Conservation (phyloP, 2,113 vertebrate genomes). For the Sorex araneus region DNA sequence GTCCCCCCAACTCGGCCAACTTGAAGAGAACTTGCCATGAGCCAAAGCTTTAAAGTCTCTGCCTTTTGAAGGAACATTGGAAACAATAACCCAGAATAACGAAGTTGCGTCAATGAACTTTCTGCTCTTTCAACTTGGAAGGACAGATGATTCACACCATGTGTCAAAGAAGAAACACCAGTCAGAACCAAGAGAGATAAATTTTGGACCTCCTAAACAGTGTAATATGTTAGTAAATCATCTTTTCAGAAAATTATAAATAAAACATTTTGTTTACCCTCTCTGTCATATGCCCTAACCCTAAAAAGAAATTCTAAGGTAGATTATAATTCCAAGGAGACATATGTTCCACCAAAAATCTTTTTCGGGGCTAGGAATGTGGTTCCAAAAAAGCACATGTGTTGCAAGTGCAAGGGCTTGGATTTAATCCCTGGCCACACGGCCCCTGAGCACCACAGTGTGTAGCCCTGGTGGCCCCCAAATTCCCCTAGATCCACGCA, state of each 20-base stretch:
- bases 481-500: too few species aligned
- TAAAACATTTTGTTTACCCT: conserved; percentile 83
- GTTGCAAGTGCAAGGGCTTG: too few species aligned
- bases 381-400: too few species aligned
- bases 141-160: conserved; percentile 91
- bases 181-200: conserved; percentile 81
- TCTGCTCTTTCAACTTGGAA: conserved; percentile 86
- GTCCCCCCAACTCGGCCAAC: conserved; percentile 70
- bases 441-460: too few species aligned
- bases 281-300: conserved; percentile 53
- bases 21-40: conserved; percentile 79
- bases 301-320: conserved; percentile 72
- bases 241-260: conserved; percentile 76
- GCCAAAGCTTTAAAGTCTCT: conserved; percentile 81
- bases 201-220: conserved; percentile 84
- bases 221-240: conserved; percentile 86
- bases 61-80: conserved; percentile 83
- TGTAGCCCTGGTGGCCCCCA: too few species aligned
- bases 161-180: conserved; percentile 86
- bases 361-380: conserved; percentile 23
- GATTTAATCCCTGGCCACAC: too few species aligned
- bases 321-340: conserved; percentile 72
- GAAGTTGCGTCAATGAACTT: conserved; percentile 84
- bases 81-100: conserved; percentile 88
- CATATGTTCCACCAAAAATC: conserved; percentile 73